Evolutionary conservation across 2,888 invertebrate species (phyloP), one percentile per base, ranked within the genome.

Genomic region (Eupeodes latifasciatus): DNA sequence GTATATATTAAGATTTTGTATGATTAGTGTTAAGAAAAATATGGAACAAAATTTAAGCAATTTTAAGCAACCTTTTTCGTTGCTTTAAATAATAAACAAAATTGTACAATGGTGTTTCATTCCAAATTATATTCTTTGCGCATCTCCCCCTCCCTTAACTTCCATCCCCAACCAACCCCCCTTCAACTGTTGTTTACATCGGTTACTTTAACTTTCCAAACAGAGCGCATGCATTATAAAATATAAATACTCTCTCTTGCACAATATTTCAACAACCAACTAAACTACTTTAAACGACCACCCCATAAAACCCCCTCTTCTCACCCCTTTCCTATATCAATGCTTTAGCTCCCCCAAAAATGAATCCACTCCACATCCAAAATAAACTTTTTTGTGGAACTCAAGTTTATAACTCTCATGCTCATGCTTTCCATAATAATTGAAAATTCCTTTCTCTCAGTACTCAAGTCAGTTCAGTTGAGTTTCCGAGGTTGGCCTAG

Each of bases 401-500:
- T 57, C 75, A 88, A 88, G 88, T 78, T 88, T 81, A 67, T 69
- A 61, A 77, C 80, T 77, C 84, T 77, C 62, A 69, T 66, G 57
- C 84, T 77, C 62, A 69, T 66, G 57, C 47, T 36, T 77, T 74
- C 75, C 59, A 78, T 51, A 0, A 19, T 67, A 66, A 3, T 27
- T 27, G 27, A 27, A 67, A 64, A 61, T 78, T 75, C 75, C 77
- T 79, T 78, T 66, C 79, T 27, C 27, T 27, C 27, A 27, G 3
- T 27, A 27, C 27, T 27, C 27, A 27, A 27, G 3, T 27, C 27
- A 27, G 3, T 27, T 89, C 82, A 90, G 90, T 90, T 90, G 90
- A 90, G 90, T 90, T 89, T 89, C 85, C 85, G 85, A 90, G 82
- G 90, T 89, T 89, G 90, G 85, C 59, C 27, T 71, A 78, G 81